Evolutionary conservation across 2,888 invertebrate species (phyloP), one percentile per base, ranked within the genome.

Genomic region (Hydrotaea diabolus): DNA sequence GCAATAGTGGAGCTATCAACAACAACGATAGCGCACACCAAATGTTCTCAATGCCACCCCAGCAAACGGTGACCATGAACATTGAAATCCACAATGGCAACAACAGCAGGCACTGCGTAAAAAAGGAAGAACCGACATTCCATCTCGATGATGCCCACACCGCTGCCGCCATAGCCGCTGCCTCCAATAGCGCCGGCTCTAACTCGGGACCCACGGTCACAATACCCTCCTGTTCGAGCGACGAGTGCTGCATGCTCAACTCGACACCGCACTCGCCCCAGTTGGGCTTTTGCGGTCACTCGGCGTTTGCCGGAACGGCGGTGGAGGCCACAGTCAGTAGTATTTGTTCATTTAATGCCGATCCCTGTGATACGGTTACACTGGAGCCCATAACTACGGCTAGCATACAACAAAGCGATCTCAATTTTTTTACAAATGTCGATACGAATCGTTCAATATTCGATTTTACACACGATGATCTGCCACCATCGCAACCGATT

Each of bases 61-160:
- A 89, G 26, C 91, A 89, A 80, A 91, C 88, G 17, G 89, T 91
- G 43, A 92, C 90, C 23, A 91, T 91, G 91, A 91, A 90, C 83
- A 91, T 91, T 82, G 91, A 88, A 86, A 90, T 91, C 82, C 89
- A 89, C 80, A 91, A 91, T 83, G 82, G 86, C 49, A 77, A 77
- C 59, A 62, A 36, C 46, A 77, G 76, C 78, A 77, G 82, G 17
- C 85, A 88, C 11, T 89, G 87, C 64, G 86, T 85, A 7, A 89
- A 87, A 78, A 86, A 87, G 69, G 87, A 84, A 31, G 89, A 87
- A 59, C 86, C 88, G 88, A 88, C 90, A 89, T 90, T 90, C 88
- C 89, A 89, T 82, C 89, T 89, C 80, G 90, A 91, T 77, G 88
- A 88, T 59, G 74, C 76, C 55, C 36, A 43, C 9, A 85, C 31